phyloP scores from a whole-genome alignment of 2,888 invertebrate genomes.

The Oxystoma pomonae region DNA sequence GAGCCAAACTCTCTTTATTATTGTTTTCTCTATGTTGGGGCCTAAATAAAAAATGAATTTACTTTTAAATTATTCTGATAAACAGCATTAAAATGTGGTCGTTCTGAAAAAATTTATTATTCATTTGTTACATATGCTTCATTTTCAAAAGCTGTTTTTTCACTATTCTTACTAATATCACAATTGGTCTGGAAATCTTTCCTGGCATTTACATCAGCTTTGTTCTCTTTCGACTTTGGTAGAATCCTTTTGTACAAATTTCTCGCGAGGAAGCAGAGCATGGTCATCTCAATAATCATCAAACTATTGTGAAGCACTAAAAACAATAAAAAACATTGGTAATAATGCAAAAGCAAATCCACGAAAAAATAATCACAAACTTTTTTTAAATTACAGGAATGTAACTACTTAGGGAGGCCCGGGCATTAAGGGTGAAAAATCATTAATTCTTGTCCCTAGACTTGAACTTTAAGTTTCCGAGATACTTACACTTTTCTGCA shows the following conservation, averaged over 20 bases:
- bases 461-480: no score
- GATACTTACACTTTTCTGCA: no score
- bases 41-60: no score
- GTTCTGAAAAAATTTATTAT: no score
- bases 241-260: constrained; percentile 54
- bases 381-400: no score
- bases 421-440: no score
- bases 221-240: constrained; percentile 30
- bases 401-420: no score
- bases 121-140: not conserved
- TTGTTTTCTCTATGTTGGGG: no score
- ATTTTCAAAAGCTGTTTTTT: not conserved
- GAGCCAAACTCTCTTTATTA: no score
- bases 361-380: constrained; percentile 7
- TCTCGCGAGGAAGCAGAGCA: constrained; percentile 60
- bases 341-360: not conserved
- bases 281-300: constrained; percentile 65
- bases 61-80: no score
- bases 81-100: no score
- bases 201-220: constrained; percentile 26
- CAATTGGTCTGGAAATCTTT: constrained; percentile 12
- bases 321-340: constrained; percentile 32
- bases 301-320: constrained; percentile 65
- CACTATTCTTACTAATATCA: constrained; percentile 1
- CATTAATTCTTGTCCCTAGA: no score